Conservation (phyloP, 2,797 vertebrate species). For the Coilia nasus region DNA sequence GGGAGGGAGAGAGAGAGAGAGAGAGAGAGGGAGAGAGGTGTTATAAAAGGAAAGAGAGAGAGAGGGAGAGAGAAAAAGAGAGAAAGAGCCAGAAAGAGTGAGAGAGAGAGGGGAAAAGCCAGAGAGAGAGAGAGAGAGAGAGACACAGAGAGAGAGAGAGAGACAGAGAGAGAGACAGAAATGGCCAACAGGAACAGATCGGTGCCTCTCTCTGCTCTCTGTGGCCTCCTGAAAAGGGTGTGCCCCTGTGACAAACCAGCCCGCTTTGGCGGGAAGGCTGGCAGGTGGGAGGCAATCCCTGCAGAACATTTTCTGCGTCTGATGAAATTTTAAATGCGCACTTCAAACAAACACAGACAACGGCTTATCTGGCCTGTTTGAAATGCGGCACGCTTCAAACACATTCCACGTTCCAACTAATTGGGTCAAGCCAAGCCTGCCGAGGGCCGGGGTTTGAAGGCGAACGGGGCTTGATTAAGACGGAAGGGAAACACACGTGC, state of each 20-base stretch:
- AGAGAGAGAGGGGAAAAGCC: too few relatives aligned
- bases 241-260: background rate
- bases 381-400: too few relatives aligned
- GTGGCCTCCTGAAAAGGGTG: background rate
- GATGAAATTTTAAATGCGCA: background rate
- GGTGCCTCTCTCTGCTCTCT: background rate
- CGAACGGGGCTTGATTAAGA: constrained; percentile 2
- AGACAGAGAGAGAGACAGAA: background rate
- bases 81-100: background rate
- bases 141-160: background rate
- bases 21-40: too few relatives aligned
- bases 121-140: too few relatives aligned
- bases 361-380: too few relatives aligned
- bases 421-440: background rate
- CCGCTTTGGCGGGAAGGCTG: background rate
- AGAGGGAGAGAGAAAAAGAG: too few relatives aligned
- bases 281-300: background rate
- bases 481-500: background rate
- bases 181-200: constrained; percentile 8
- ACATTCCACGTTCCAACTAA: background rate
- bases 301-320: background rate
- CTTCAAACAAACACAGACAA: background rate
- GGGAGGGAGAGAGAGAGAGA: too few relatives aligned
- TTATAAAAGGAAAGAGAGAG: too few relatives aligned
- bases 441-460: background rate